Evolutionary conservation across 1,140 invertebrate species (phyloP), one percentile per base, ranked within the genome.

Genomic region (Pemphigus obesinymphae): DNA sequence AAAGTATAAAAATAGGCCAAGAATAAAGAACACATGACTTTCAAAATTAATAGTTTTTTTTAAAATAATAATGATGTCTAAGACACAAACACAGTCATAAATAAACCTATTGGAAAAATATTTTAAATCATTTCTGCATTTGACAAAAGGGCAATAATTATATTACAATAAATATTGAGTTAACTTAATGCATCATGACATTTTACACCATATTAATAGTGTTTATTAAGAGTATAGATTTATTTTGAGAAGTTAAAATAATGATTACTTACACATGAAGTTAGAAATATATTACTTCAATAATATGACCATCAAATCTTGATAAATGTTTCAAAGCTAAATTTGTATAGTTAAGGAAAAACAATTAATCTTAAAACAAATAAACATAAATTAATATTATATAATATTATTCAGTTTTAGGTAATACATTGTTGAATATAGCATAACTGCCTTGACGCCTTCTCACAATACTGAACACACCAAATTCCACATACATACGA

Each of bases 201-300:
- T 78, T 40, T 61, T 45, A 61, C 7, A 63, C 76, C 40, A 80
- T 43, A 15, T 20, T 15, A 31, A n/a, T n/a, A 5, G 17, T 58
- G 26, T 73, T 73, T 31, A 31, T 72, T 48, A 48, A 48, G 26
- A 26, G 20, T 73, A 31, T 50, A 15, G 23, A 20, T 63, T n/a
- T 17, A 6, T 80, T 61, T 63, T 61, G n/a, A 80, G 31, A 45
- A 73, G 15, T 43, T 61, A 61, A 29, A 80, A 76, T 55, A 55
- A 55, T 58, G 6, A 43, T 63, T 80, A 80, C 76, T 80, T 80
- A 80, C 76, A 80, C 55, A 29, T 43, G 55, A 6, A 63, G 76
- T 80, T 80, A 80, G 76, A 80, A 80, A 45, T 80, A 80, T 61
- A 63, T 45, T 80, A 80, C 76, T 80, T 80, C 76, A 80, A 80